Conservation (phyloP, 2,888 invertebrate genomes). For the Phragmatobia fuliginosa region DNA sequence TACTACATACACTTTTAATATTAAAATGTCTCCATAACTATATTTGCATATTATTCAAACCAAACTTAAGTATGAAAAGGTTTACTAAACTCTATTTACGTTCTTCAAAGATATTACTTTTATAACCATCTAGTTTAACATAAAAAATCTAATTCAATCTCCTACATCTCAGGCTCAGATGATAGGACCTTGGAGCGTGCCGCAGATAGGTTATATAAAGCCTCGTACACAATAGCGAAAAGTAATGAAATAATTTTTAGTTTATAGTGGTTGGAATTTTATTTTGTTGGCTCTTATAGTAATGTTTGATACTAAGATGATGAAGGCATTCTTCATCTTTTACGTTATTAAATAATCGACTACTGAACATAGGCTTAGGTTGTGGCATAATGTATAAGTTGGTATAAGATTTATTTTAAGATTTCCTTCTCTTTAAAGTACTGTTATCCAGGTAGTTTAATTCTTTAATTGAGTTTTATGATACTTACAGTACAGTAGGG, state of each 20-base stretch:
- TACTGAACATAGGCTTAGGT: too few relatives aligned
- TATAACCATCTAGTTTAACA: constrained; percentile 11
- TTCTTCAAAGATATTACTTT: constrained; percentile 6
- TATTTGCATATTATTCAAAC: background rate
- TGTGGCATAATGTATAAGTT: too few relatives aligned
- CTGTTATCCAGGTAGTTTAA: too few relatives aligned
- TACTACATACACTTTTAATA: too few relatives aligned
- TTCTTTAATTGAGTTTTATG: too few relatives aligned
- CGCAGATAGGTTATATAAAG: constrained; percentile 13
- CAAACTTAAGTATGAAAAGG: background rate
- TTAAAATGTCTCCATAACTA: background rate
- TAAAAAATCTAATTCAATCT: constrained; percentile 22
- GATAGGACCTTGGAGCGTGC: constrained; percentile 19
- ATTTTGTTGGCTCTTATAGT: too few relatives aligned
- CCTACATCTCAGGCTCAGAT: constrained; percentile 17
- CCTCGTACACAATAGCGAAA: background rate
- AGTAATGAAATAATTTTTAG: background rate
- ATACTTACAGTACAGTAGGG: too few relatives aligned
- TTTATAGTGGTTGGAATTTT: background rate
- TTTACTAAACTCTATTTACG: background rate
- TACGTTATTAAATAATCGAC: background rate
- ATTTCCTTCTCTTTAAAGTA: too few relatives aligned
- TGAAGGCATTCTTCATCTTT: background rate
- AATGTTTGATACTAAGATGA: too few relatives aligned
- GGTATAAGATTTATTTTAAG: too few relatives aligned